phyloP scores from a whole-genome alignment of 2,113 vertebrate species.

The Cairina moschata region DNA sequence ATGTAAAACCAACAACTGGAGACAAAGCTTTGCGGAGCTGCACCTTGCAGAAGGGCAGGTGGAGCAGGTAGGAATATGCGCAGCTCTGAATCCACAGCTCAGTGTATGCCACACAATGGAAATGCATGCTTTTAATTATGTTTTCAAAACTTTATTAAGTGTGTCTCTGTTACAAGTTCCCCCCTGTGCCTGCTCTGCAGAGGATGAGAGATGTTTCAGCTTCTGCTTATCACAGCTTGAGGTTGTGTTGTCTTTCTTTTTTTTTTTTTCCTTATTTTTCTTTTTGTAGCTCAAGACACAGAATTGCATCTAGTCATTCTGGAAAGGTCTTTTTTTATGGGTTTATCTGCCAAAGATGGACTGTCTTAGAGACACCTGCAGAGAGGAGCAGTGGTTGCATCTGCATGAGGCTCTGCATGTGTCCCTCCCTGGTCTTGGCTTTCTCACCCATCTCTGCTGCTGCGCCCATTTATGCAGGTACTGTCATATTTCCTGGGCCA shows the following conservation, averaged over 20 bases:
- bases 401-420: rapidly evolving
- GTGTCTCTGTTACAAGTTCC: not conserved
- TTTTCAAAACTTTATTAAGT: conserved; percentile 11
- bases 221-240: rapidly evolving
- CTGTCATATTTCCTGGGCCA: not conserved
- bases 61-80: not conserved
- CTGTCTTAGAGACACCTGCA: not conserved
- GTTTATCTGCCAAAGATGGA: not conserved
- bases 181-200: not conserved
- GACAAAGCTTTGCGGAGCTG: not conserved
- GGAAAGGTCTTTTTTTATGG: not conserved
- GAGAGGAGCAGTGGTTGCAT: not conserved
- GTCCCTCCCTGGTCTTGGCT: not conserved
- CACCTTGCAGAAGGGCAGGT: not conserved
- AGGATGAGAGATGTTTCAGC: not conserved
- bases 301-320: not conserved
- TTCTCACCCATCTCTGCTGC: not conserved
- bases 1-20: conserved; percentile 46
- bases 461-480: not conserved
- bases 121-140: conserved; percentile 24
- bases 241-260: not conserved
- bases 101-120: not conserved
- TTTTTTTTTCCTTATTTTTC: not conserved
- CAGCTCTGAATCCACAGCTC: conserved; percentile 7
- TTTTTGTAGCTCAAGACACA: not conserved